These are phyloP conservation scores for Crotalus helleri DNA, from an alignment of 2,113 vertebrate species.

Conservation along the genomic window DNA sequence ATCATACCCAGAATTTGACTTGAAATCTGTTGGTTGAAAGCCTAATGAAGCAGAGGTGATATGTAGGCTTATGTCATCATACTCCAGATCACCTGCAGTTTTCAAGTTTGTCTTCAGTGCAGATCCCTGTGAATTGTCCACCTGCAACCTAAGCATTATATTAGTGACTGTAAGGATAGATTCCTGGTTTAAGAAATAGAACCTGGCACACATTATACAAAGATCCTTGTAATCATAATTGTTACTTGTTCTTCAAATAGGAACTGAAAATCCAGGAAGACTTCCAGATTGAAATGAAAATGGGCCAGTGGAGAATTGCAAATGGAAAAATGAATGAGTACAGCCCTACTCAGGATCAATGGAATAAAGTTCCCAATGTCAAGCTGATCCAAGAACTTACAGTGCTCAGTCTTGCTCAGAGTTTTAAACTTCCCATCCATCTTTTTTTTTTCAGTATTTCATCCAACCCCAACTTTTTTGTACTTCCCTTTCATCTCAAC, in stretches of 20 bases:
- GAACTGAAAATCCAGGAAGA: background rate
- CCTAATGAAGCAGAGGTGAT: background rate
- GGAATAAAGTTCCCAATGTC: background rate
- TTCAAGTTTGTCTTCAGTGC: background rate
- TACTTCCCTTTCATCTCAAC: background rate
- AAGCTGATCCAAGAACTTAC: background rate
- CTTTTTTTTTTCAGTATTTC: background rate
- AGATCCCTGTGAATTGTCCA: background rate
- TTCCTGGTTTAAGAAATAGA: background rate
- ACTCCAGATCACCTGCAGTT: background rate
- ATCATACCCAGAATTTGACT: background rate
- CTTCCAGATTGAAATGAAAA: background rate
- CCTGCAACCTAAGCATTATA: background rate
- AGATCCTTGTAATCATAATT: background rate
- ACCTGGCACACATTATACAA: background rate
- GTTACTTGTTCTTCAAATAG: background rate
- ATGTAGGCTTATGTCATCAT: background rate
- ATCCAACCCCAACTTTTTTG: background rate
- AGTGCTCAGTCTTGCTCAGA: background rate
- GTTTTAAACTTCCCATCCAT: background rate
- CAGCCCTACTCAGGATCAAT: background rate
- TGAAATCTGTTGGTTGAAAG: background rate
- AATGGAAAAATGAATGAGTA: background rate
- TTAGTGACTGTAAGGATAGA: background rate
- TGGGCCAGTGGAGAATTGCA: background rate